phyloP scores from a whole-genome alignment of 92 coral and sea anemone genomes.

The Actinernus sp. region DNA sequence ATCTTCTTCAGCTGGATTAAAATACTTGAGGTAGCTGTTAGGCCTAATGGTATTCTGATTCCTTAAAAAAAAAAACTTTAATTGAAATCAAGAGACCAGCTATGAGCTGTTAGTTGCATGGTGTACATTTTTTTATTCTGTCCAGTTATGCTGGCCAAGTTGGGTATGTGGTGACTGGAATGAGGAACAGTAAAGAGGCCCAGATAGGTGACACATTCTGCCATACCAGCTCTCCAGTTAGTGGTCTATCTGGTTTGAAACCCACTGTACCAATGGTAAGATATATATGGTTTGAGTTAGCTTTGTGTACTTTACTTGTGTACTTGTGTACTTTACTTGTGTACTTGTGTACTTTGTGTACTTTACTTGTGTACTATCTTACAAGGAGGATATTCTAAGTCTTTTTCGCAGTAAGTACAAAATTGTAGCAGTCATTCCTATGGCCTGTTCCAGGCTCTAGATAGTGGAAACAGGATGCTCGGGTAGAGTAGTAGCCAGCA shows the following conservation, averaged over 20 bases:
- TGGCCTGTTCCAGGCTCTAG: too few relatives aligned
- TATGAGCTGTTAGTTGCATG: neutral
- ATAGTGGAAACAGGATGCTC: too few relatives aligned
- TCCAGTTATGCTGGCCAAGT: slow-evolving; percentile 97
- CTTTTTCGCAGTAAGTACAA: too few relatives aligned
- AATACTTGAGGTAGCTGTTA: too few relatives aligned
- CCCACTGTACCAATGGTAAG: slow-evolving; percentile 92
- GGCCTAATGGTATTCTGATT: neutral
- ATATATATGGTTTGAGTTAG: too few relatives aligned
- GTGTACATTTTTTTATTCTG: too few relatives aligned
- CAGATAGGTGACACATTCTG: slow-evolving; percentile 97
- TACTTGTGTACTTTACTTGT: neutral
- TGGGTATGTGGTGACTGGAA: slow-evolving; percentile 91
- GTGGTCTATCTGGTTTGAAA: slow-evolving; percentile 86
- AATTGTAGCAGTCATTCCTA: too few relatives aligned
- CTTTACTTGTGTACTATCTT: neutral
- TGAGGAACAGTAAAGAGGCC: slow-evolving; percentile 90
- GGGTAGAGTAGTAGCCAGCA: too few relatives aligned
- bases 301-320: too few relatives aligned
- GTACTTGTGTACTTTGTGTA: neutral
- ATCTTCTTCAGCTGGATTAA: too few relatives aligned
- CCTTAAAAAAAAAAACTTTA: neutral
- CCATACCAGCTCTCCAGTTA: slow-evolving; percentile 67
- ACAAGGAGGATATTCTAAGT: neutral
- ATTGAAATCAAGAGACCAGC: neutral